These are phyloP conservation scores for Apostichopus japonicus DNA, from an alignment of 35 echinoderm and acorn worm species.

Conservation along the genomic window DNA sequence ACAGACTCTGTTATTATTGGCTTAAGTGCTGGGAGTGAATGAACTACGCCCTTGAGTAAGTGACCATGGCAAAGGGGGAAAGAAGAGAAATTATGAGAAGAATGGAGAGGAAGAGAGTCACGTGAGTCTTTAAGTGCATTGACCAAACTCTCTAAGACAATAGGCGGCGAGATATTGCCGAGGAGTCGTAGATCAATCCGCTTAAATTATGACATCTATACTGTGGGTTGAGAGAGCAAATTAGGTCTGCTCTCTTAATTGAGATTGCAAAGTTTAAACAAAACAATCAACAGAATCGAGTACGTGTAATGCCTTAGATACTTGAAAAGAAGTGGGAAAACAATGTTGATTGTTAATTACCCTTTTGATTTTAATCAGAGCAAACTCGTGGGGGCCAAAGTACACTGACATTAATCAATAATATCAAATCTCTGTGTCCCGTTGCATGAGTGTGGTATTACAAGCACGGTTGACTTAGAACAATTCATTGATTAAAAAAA, in stretches of 20 bases:
- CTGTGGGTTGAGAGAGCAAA: no score
- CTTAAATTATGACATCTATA: no score
- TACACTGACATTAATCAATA: not conserved
- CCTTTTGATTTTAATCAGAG: not conserved
- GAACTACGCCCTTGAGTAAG: not conserved
- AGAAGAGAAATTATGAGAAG: not conserved
- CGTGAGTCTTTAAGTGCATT: slow-evolving; percentile 18
- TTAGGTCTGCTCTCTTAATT: not conserved
- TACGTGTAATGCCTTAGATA: not conserved
- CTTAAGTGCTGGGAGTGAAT: not conserved
- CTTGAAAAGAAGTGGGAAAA: not conserved
- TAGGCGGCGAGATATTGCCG: not conserved
- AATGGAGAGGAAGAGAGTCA: not conserved
- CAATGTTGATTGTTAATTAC: not conserved
- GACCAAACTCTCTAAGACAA: slow-evolving; percentile 18
- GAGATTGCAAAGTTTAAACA: not conserved
- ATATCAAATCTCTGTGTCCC: not conserved
- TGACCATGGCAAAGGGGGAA: not conserved
- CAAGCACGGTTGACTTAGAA: not conserved
- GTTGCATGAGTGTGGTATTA: not conserved
- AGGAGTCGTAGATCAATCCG: not conserved
- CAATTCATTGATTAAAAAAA: not conserved
- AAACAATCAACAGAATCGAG: not conserved
- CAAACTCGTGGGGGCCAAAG: not conserved
- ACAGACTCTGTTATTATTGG: slow-evolving; percentile 10